Evolutionary conservation across 2,113 vertebrate genomes (phyloP).

Genomic region (Passer montanus): DNA sequence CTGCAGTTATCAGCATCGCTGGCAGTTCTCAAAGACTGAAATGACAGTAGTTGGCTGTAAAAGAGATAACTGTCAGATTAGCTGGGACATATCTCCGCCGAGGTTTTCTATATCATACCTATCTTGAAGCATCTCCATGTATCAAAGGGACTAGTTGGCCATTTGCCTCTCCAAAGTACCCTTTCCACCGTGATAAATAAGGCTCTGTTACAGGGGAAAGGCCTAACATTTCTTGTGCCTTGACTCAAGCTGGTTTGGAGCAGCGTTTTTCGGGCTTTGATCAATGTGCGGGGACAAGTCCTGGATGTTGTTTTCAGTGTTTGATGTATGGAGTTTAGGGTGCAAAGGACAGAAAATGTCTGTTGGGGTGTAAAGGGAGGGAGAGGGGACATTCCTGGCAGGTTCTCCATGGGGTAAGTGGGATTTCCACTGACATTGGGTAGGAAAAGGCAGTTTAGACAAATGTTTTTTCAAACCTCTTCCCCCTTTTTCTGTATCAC

Average conservation of each 20-base stretch:
- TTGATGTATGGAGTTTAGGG: neutral
- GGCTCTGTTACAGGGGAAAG: slow-evolving; percentile 12
- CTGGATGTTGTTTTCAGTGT: neutral
- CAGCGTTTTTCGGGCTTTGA: neutral
- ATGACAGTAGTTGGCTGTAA: slow-evolving; percentile 48
- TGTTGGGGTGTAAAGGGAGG: neutral
- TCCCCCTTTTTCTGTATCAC: neutral
- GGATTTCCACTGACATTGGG: neutral
- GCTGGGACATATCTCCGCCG: neutral
- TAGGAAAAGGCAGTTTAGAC: neutral
- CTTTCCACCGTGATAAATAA: neutral
- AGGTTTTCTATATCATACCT: slow-evolving; percentile 47
- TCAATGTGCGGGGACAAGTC: neutral
- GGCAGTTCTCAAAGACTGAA: slow-evolving; percentile 32
- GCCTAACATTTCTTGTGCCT: neutral
- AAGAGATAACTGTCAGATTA: slow-evolving; percentile 52
- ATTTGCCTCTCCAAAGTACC: slow-evolving; percentile 36
- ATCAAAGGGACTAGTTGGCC: slow-evolving; percentile 35
- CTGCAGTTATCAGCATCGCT: neutral
- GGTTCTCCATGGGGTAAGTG: neutral
- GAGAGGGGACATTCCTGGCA: neutral
- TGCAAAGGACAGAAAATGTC: neutral
- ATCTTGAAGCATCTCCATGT: slow-evolving; percentile 59
- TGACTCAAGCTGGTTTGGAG: neutral
- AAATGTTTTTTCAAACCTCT: neutral